Conservation (phyloP, 2,888 invertebrate species). For the Thalpophila matura region DNA sequence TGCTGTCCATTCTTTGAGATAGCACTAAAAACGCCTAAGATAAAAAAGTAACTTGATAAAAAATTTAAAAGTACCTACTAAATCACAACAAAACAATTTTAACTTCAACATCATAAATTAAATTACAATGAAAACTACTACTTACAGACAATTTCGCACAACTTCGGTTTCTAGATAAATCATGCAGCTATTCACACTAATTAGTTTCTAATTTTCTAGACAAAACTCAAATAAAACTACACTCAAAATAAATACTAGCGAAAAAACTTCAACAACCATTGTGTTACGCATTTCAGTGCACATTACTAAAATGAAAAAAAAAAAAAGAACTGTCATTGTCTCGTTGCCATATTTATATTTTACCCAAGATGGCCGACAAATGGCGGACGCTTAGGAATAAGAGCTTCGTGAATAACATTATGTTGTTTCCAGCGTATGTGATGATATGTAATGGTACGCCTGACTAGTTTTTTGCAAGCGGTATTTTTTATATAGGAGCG, state of each 20-base stretch:
- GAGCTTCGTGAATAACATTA: constrained; percentile 34
- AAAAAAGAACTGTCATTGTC: constrained; percentile 35
- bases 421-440: constrained; percentile 23
- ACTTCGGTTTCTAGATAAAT: not conserved
- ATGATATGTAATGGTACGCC: constrained; percentile 22
- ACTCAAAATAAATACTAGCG: not conserved
- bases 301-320: constrained; percentile 36
- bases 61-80: not conserved
- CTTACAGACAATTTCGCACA: not conserved
- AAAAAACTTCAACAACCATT: constrained; percentile 1
- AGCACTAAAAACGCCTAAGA: not conserved
- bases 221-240: constrained; percentile 8
- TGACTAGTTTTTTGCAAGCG: not conserved
- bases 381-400: constrained; percentile 38
- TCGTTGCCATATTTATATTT: constrained; percentile 48
- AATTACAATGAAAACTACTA: not conserved
- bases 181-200: not conserved
- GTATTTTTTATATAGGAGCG: not conserved
- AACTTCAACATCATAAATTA: not conserved
- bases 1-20: too few relatives aligned
- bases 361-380: constrained; percentile 47
- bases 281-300: constrained; percentile 5
- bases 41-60: not conserved
- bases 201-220: constrained; percentile 7
- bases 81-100: not conserved